Conservation (phyloP, 2,797 vertebrate species). For the Yasuhikotakia modesta region DNA sequence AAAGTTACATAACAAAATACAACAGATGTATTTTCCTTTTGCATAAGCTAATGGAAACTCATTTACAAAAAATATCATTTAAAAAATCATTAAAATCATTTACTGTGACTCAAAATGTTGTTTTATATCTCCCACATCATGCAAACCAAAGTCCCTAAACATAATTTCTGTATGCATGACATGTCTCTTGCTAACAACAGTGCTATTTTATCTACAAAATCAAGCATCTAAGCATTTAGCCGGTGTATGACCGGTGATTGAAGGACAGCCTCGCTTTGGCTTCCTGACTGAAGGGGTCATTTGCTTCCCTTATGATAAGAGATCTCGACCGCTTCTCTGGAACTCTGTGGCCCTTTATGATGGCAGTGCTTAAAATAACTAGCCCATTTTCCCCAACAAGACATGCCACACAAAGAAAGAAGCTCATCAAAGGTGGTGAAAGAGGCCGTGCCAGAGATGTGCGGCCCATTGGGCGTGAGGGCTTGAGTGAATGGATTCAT, state of each 20-base stretch:
- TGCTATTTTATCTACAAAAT: neutral
- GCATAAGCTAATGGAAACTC: no score
- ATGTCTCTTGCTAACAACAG: neutral
- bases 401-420: constrained; percentile 67
- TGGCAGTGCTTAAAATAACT: constrained; percentile 72
- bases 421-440: constrained; percentile 70
- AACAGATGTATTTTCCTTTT: no score
- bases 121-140: constrained; percentile 6
- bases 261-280: constrained; percentile 69
- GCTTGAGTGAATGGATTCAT: constrained; percentile 61
- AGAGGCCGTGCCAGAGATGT: constrained; percentile 57
- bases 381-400: constrained; percentile 59
- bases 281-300: constrained; percentile 67
- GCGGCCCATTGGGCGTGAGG: constrained; percentile 22
- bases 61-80: no score
- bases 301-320: constrained; percentile 70
- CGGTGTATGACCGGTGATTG: constrained; percentile 56
- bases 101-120: constrained; percentile 12
- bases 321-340: constrained; percentile 54
- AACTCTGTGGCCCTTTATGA: constrained; percentile 62
- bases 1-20: no score
- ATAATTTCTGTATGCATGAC: neutral
- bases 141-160: neutral
- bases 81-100: neutral
- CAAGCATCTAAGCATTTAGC: constrained; percentile 32